Evolutionary conservation across 2,797 vertebrate species (phyloP), one percentile per base, ranked within the genome.

Genomic region (Oreortyx pictus): DNA sequence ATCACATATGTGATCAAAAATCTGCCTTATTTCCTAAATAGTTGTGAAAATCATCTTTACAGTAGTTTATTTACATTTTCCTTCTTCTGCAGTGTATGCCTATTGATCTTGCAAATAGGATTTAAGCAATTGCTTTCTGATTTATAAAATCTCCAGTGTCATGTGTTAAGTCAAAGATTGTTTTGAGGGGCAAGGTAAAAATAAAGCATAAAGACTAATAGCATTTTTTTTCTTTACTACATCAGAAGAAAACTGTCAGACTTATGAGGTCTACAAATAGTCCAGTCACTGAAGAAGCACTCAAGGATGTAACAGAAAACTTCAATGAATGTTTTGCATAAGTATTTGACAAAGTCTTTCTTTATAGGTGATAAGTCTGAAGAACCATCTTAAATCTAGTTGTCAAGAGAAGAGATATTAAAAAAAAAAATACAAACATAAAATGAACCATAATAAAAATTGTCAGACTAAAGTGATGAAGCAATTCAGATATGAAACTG

Each of bases 261-360:
- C 43, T 52, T 74, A 68, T 66, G 50, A 33, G 14, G 23, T 79
- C 46, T 64, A 83, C 89, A 92, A 91, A 89, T 54, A 75, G 33
- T 35, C 25, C 39, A 56, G 27, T n/a, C 72, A 70, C 14, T 77
- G 72, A 85, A 88, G 46, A 74, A 64, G 33, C 52, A 65, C 61
- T 24, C 37, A 87, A 82, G 35, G 44, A 52, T 92, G 3, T 92
- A 86, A 85, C 15, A 93, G 59, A 92, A 82, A 89, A 59, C 20
- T 62, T 18, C 71, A 73, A 76, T 56, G 0, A 29, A 31, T 49
- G 76, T 86, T 90, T 83, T 80, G 23, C 54, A 81, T 81, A 54
- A 59, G 2, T 77, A 78, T 83, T 68, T 65, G 75, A 37, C 18
- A 25, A 14, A 78, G 11, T 6, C 12, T 87, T 92, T 81, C 54